Evolutionary conservation across 2,113 vertebrate genomes (phyloP).

Genomic region (Riparia riparia): DNA sequence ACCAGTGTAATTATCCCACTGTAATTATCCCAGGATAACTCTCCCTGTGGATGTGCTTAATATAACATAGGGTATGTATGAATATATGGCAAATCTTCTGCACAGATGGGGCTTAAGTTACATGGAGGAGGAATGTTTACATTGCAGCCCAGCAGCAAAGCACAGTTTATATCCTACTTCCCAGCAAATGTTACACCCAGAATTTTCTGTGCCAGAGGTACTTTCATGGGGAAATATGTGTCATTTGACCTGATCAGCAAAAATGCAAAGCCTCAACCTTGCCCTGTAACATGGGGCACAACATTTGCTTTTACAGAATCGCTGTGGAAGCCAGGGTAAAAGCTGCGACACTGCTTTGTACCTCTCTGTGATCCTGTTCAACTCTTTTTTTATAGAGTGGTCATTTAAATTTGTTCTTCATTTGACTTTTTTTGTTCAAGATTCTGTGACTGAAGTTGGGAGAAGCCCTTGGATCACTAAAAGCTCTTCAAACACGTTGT

Average conservation of each 20-base stretch:
- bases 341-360: neutral
- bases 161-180: neutral
- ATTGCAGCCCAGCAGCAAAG: constrained; percentile 24
- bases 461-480: neutral
- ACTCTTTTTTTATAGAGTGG: neutral
- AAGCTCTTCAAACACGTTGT: neutral
- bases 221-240: neutral
- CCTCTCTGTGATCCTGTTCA: neutral
- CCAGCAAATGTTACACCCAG: neutral
- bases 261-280: neutral
- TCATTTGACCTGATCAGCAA: neutral
- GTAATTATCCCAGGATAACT: constrained; percentile 33
- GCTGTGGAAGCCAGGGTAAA: neutral
- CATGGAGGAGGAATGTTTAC: neutral
- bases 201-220: neutral
- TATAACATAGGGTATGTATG: neutral
- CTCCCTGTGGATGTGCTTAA: neutral
- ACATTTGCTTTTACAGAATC: neutral
- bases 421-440: neutral
- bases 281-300: rapidly evolving
- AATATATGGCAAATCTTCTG: neutral
- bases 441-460: neutral
- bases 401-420: neutral
- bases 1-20: neutral
- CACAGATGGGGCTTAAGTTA: constrained; percentile 8